Percentiles rank a stretch among this genome's conserved stretches.
These are phyloP conservation scores for Centropristis striata DNA, from an alignment of 2,113 vertebrate genomes.

Conservation along the genomic window DNA sequence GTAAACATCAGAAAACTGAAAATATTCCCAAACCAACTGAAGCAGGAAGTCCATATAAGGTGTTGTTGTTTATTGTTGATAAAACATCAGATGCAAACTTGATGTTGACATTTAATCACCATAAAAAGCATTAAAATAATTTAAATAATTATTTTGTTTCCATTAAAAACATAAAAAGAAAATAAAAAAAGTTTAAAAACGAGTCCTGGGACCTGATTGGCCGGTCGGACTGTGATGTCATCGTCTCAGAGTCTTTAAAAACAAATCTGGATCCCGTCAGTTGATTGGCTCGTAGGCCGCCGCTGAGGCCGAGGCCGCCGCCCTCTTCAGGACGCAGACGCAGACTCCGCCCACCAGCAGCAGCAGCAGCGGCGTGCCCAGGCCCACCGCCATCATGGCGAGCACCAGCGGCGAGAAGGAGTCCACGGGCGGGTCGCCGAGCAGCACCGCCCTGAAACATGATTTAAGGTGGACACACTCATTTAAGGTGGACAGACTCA, in stretches of 20 bases:
- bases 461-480: no score
- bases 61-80: no score
- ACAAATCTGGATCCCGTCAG: conserved; percentile 69
- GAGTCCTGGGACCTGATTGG: not conserved
- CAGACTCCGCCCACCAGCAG: conserved; percentile 85
- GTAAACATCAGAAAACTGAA: no score
- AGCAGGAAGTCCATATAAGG: no score
- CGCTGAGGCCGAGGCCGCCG: not conserved
- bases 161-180: no score
- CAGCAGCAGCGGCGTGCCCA: conserved; percentile 87
- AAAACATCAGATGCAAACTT: no score
- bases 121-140: no score
- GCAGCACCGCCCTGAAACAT: conserved; percentile 56
- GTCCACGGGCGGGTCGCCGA: conserved; percentile 88
- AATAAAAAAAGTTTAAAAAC: not conserved
- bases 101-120: no score
- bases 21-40: no score
- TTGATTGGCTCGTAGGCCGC: conserved; percentile 89
- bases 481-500: no score
- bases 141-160: no score
- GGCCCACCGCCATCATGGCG: conserved; percentile 86
- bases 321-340: conserved; percentile 68
- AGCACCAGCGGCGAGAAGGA: conserved; percentile 88
- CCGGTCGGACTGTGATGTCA: not conserved
- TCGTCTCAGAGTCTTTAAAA: not conserved